phyloP scores from a whole-genome alignment of 2,888 invertebrate species.

The Agriopis leucophaearia region DNA sequence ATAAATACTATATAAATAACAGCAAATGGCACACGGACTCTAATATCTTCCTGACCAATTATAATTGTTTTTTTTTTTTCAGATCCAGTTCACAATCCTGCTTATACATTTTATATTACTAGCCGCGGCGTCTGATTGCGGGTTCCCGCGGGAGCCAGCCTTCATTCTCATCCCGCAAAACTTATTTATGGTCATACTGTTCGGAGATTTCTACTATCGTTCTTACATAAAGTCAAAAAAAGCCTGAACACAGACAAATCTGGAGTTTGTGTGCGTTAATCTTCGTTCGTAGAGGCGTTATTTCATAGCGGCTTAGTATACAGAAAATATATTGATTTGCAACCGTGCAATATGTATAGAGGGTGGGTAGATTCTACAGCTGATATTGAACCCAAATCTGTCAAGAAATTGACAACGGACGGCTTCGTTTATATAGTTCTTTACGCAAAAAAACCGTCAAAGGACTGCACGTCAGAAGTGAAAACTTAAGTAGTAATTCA shows the following conservation, averaged over 20 bases:
- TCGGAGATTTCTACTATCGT: constrained; percentile 89
- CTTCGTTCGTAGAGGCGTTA: no score
- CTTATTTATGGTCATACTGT: constrained; percentile 89
- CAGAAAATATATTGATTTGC: no score
- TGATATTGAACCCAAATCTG: no score
- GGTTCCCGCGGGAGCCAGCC: constrained; percentile 83
- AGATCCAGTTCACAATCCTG: constrained; percentile 88
- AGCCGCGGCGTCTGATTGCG: constrained; percentile 78
- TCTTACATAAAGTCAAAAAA: constrained; percentile 78
- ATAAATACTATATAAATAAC: neutral
- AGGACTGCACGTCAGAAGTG: no score
- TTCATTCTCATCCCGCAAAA: constrained; percentile 88
- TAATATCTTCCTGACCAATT: neutral
- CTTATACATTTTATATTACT: constrained; percentile 82
- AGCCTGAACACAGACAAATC: constrained; percentile 31
- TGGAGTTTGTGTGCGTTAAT: neutral
- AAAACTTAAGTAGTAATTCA: no score
- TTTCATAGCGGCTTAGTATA: no score
- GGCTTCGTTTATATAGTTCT: no score
- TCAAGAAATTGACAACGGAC: no score
- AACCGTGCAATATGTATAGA: no score
- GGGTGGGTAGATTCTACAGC: no score
- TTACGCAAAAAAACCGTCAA: no score
- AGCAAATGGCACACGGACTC: neutral
- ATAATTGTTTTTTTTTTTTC: constrained; percentile 45